phyloP scores from a whole-genome alignment of 92 coral and sea anemone genomes.

The Micromussa lordhowensis region DNA sequence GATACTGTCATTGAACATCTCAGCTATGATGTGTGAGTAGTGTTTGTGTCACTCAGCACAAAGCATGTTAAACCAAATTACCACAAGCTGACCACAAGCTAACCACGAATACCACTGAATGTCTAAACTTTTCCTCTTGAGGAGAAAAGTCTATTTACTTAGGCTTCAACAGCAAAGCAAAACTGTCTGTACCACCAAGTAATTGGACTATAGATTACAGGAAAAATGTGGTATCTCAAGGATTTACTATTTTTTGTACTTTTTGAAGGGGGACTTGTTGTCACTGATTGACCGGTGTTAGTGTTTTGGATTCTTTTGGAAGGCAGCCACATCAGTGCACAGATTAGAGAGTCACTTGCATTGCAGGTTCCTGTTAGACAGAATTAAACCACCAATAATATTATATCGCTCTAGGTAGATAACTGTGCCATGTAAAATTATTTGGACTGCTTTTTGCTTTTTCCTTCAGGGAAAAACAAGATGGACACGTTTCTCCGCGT shows the following conservation, averaged over 20 bases:
- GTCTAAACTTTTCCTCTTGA: no score
- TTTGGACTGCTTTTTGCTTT: background rate
- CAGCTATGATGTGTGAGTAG: constrained; percentile 93
- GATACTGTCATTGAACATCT: constrained; percentile 93
- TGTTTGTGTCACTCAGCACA: background rate
- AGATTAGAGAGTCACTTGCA: no score
- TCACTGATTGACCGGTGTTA: background rate
- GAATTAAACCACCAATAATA: background rate
- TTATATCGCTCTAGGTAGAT: background rate
- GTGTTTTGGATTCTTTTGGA: no score
- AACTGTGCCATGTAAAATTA: background rate
- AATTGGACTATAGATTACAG: background rate
- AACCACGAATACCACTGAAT: no score
- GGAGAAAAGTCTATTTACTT: no score
- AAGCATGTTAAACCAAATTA: background rate
- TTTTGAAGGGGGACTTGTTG: background rate
- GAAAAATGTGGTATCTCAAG: no score
- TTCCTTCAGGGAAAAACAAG: constrained; percentile 92
- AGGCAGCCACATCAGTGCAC: no score
- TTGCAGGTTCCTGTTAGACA: background rate
- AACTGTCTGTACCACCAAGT: background rate
- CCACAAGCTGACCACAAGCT: background rate
- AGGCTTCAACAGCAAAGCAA: no score
- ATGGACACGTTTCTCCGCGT: constrained; percentile 92
- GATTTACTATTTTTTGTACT: background rate